Base-by-base conservation (phyloP, 2,888 invertebrate species). In the Volucella inanis region DNA sequence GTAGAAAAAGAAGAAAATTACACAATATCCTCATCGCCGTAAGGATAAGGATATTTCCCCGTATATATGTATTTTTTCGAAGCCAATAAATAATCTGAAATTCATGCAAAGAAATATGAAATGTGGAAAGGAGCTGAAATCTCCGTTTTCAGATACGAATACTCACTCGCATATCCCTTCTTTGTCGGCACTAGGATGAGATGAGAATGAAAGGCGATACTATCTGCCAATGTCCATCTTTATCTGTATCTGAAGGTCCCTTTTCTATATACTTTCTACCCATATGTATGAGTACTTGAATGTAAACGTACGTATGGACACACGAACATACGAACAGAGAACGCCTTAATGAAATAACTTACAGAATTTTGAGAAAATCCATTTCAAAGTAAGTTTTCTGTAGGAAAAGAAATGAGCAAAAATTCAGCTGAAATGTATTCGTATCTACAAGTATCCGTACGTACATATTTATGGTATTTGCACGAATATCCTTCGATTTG, bases 21-120 rank as follows among this genome's bases (percentile, higher is more conserved):
- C 50, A 64, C 72, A 61, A 57, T 55, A 68, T 83, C 52, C 52
- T 59, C 45, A 62, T 83, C 74, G 74, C 72, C 68, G 64, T 49
- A 74, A 68, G 78, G 83, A 78, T 78, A 72, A 52, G 18, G 62
- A 82, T 68, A 22, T 3, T 22, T 3, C 0, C 22, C 3, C 22
- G 22, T 22, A 78, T 67, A 82, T 77, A 78, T 67, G 77, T 77
- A 59, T 59, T 54, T 83, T 62, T 59, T 57, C 50, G 50, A 78
- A 78, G 68, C 68, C 83, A 83, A 83, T 78, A 83, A 83, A 83
- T 83, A 83, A 83, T 78, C 74, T 64, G 68, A 83, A 83, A 83
- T 78, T 64, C 64, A 78, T 78, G 68, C 75, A 75, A 64, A 67
- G 41, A 67, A 64, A 74, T 83, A 78, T 78, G 72, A 68, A 70